phyloP scores from a whole-genome alignment of 2,113 vertebrate species.

The Hyaena hyaena region DNA sequence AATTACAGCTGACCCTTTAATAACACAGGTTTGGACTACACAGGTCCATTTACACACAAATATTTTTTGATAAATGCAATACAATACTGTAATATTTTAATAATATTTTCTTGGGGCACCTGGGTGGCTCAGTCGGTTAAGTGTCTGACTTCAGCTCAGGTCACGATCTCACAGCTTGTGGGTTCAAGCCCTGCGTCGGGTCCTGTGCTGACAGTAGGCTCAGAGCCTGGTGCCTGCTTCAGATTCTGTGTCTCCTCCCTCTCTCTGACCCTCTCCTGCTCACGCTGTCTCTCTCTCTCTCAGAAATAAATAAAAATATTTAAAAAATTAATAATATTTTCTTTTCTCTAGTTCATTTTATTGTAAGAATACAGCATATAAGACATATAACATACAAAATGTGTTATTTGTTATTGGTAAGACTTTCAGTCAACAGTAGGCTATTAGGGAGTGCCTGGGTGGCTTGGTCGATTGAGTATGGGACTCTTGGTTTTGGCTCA shows the following conservation, averaged over 20 bases:
- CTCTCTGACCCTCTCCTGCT: too few relatives aligned
- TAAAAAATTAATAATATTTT: background rate
- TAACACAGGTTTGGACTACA: background rate
- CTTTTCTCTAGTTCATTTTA: background rate
- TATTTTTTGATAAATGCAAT: background rate
- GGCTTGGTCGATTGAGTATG: too few relatives aligned
- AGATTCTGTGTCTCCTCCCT: too few relatives aligned
- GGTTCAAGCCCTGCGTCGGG: too few relatives aligned
- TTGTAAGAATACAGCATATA: background rate
- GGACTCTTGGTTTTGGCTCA: too few relatives aligned
- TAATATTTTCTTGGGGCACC: background rate
- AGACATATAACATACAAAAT: background rate
- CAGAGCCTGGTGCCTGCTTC: too few relatives aligned
- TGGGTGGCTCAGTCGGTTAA: too few relatives aligned
- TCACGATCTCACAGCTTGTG: too few relatives aligned
- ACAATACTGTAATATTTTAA: background rate
- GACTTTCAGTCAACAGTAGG: background rate
- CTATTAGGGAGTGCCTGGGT: background rate
- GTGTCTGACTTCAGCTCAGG: too few relatives aligned
- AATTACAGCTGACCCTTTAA: background rate
- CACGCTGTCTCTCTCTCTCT: too few relatives aligned
- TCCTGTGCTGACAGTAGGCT: too few relatives aligned
- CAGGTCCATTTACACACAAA: background rate
- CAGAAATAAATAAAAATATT: too few relatives aligned
- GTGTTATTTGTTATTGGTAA: background rate